Conservation (phyloP, 2,888 invertebrate species). For the Stenolophus ochropezus region DNA sequence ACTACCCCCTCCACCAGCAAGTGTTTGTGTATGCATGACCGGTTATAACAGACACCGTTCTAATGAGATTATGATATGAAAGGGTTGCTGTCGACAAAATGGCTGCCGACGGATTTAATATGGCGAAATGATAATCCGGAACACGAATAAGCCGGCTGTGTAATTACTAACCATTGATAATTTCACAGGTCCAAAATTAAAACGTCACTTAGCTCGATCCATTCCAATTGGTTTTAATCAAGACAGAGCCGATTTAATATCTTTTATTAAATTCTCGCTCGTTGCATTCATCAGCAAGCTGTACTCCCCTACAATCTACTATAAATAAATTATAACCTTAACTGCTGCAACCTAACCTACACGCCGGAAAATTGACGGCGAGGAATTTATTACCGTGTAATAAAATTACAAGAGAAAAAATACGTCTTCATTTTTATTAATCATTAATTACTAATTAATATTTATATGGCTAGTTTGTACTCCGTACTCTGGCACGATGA, state of each 20-base stretch:
- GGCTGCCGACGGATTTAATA: constrained; percentile 67
- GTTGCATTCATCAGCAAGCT: neutral
- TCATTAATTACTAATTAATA: neutral
- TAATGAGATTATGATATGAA: constrained; percentile 74
- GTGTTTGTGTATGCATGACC: constrained; percentile 69
- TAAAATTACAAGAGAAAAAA: neutral
- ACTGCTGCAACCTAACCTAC: neutral
- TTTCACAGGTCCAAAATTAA: constrained; percentile 62
- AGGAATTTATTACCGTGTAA: neutral
- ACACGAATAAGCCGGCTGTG: constrained; percentile 59
- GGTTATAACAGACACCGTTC: constrained; percentile 72
- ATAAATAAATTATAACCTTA: constrained; percentile 9
- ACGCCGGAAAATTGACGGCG: neutral
- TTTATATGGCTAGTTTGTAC: no score
- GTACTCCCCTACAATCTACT: constrained; percentile 1
- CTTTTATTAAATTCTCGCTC: constrained; percentile 47
- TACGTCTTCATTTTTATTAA: neutral
- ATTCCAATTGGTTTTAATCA: constrained; percentile 52
- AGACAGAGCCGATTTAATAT: constrained; percentile 46
- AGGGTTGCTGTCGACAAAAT: constrained; percentile 72
- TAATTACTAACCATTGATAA: constrained; percentile 62
- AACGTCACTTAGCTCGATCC: constrained; percentile 51
- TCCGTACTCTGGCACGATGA: no score
- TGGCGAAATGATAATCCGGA: constrained; percentile 64
- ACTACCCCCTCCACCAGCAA: constrained; percentile 52